Evolutionary conservation across 2,797 vertebrate genomes (phyloP), one percentile per base, ranked within the genome.

Genomic region (Antennarius maculatus): DNA sequence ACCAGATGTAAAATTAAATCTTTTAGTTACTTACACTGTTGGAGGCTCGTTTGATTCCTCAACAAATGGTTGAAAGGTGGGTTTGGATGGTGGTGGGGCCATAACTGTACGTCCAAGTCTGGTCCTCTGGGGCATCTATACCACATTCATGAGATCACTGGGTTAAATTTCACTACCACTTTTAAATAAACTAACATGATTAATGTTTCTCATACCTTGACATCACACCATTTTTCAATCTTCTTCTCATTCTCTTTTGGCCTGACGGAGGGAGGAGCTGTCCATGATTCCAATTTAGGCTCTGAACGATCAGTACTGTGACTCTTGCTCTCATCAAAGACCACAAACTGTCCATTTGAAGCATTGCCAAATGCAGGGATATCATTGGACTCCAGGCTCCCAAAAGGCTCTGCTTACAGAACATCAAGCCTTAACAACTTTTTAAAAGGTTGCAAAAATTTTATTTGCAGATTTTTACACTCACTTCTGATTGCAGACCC

Each of bases 61-160:
- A 68, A 97, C 96, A 65, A 96, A 98, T 0, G 96, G 97, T 27
- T 94, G 95, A 84, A 99, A 98, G 46, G 68, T 91, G n/a, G 93
- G 89, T 84, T 92, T 93, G 3, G 84, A 76, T 39, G 87, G 88
- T 0, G 92, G 89, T 1, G 88, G 92, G 63, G 86, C 73, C 69
- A 85, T 89, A 8, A 92, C 48, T 42, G 77, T 80, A 45, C 83
- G 86, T 59, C 92, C 92, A 8, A 86, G 91, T 74, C 89, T 89
- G 4, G 86, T 80, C 80, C 87, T 93, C 81, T 92, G 90, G 1
- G 88, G 92, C 54, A 95, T 69, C 94, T 94, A 51, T 31, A 47
- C 62, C 1, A 39, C 10, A 62, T 5, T 70, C 34, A 42, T 9
- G 0, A 53, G 2, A 3, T n/a, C 18, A 59, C 11, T 45, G 1